phyloP scores from a whole-genome alignment of 2,888 invertebrate species.

The Agrochola circellaris region DNA sequence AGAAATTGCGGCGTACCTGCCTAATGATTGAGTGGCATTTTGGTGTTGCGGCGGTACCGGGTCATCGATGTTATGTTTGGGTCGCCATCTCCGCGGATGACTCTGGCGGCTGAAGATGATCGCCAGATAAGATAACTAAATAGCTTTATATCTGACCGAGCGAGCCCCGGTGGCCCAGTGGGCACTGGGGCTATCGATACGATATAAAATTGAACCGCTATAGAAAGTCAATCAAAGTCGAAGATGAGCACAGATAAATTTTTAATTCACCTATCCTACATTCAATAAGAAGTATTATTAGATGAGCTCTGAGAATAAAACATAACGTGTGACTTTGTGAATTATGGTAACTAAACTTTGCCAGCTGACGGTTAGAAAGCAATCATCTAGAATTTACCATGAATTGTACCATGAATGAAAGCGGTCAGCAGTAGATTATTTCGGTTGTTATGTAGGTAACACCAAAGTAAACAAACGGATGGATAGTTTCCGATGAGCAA shows the following conservation, averaged over 20 bases:
- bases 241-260: slow-evolving; percentile 73
- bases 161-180: slow-evolving; percentile 57
- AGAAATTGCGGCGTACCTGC: slow-evolving; percentile 78
- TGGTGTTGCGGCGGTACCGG: slow-evolving; percentile 75
- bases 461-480: slow-evolving; percentile 42
- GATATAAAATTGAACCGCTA: slow-evolving; percentile 82
- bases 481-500: slow-evolving; percentile 30
- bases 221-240: slow-evolving; percentile 88
- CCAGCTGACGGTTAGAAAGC: not conserved
- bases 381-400: slow-evolving; percentile 8
- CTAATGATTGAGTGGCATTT: slow-evolving; percentile 83
- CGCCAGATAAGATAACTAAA: slow-evolving; percentile 83
- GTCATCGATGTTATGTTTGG: slow-evolving; percentile 83
- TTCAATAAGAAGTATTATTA: slow-evolving; percentile 20
- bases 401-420: slow-evolving; percentile 22
- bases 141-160: slow-evolving; percentile 82
- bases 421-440: slow-evolving; percentile 21
- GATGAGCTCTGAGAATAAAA: slow-evolving; percentile 13
- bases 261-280: slow-evolving; percentile 66
- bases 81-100: slow-evolving; percentile 79
- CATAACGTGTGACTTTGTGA: slow-evolving; percentile 11
- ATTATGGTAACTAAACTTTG: slow-evolving; percentile 5
- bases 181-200: slow-evolving; percentile 80
- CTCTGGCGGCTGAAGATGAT: slow-evolving; percentile 76
- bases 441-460: slow-evolving; percentile 1